A percentile compares a stretch with the other conserved stretches of the same genome.
These are phyloP conservation scores for Ageneiosus marmoratus DNA, from an alignment of 2,113 vertebrate species.

Conservation along the genomic window DNA sequence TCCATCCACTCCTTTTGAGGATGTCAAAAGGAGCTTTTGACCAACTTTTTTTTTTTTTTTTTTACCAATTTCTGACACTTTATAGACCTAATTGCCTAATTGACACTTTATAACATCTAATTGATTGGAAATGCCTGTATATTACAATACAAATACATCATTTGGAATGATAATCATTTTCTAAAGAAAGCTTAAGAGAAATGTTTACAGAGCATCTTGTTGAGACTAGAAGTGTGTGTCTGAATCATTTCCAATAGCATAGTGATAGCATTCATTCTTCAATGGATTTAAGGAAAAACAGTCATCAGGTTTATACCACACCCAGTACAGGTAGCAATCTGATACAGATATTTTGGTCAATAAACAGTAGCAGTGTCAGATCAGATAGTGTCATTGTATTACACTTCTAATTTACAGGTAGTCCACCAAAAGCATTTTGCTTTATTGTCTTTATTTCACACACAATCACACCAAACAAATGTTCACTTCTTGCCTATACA, in stretches of 20 bases:
- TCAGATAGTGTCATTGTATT: not conserved
- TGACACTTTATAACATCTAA: no score
- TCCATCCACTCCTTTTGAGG: no score
- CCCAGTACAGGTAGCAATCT: not conserved
- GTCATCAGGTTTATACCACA: not conserved
- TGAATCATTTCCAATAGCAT: not conserved
- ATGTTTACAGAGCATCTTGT: not conserved
- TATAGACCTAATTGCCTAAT: no score
- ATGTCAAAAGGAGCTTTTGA: no score
- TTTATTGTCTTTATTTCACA: not conserved
- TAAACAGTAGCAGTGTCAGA: not conserved
- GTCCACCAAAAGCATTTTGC: not conserved
- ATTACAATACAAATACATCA: not conserved
- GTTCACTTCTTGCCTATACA: not conserved
- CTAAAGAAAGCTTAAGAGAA: not conserved
- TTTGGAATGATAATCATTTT: not conserved
- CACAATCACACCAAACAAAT: constrained; percentile 7
- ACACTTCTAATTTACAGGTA: not conserved
- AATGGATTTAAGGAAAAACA: not conserved
- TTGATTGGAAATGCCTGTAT: no score
- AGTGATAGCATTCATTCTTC: not conserved
- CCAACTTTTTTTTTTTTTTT: no score
- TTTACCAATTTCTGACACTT: no score
- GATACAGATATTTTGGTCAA: not conserved
- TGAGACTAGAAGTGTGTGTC: not conserved